Conservation (phyloP, 2,888 invertebrate genomes). For the Helicoverpa assulta region DNA sequence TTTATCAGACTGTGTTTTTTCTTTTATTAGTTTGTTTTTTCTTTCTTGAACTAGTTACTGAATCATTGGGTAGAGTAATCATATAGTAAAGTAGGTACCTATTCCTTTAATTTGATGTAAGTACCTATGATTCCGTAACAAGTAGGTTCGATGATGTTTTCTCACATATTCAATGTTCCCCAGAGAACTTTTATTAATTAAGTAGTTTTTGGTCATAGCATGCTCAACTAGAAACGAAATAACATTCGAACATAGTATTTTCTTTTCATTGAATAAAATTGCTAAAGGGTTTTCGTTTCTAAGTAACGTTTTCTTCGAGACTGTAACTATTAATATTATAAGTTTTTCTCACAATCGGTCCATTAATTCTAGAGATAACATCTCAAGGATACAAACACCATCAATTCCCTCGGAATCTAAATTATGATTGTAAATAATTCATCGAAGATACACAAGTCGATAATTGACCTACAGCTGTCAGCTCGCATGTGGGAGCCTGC, state of each 20-base stretch:
- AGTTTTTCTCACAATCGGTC: background rate
- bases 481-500: constrained; percentile 43
- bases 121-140: background rate
- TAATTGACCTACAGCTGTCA: constrained; percentile 54
- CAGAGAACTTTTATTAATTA: background rate
- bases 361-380: background rate
- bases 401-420: background rate
- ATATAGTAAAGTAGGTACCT: constrained; percentile 8
- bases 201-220: background rate
- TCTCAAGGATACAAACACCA: background rate
- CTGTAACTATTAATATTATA: too few relatives aligned
- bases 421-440: constrained; percentile 1
- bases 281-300: too few relatives aligned
- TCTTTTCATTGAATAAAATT: too few relatives aligned
- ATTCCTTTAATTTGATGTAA: background rate
- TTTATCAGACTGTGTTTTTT: constrained; percentile 24
- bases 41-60: constrained; percentile 3
- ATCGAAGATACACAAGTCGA: constrained; percentile 5
- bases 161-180: background rate
- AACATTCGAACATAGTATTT: too few relatives aligned
- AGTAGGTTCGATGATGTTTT: background rate
- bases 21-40: constrained; percentile 18
- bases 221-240: background rate
- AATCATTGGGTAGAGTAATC: constrained; percentile 10
- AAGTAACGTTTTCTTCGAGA: too few relatives aligned